Evolutionary conservation across 2,888 invertebrate species (phyloP).

Genomic region (Folsomia manolachei): DNA sequence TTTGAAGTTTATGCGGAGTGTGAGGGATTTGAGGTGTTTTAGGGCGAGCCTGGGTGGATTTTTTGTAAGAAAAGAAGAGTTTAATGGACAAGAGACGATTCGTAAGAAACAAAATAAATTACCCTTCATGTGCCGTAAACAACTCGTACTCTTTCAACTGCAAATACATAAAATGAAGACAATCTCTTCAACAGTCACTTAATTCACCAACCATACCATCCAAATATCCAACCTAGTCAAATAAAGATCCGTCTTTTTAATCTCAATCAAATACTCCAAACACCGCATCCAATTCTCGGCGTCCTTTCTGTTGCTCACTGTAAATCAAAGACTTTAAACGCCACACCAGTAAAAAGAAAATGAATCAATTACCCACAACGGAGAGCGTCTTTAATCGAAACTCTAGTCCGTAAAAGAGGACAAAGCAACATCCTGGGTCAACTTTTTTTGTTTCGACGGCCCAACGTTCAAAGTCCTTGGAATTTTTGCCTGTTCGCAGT

Average conservation of each 20-base stretch:
- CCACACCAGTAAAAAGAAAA: background rate
- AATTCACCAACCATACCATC: no score
- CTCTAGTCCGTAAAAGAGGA: slow-evolving; percentile 34
- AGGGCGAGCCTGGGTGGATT: slow-evolving; percentile 24
- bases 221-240: slow-evolving; percentile 31
- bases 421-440: slow-evolving; percentile 31
- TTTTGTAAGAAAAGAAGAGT: no score
- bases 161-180: no score
- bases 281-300: slow-evolving; percentile 36
- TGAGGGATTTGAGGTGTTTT: slow-evolving; percentile 38
- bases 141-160: slow-evolving; percentile 32
- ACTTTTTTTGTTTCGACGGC: slow-evolving; percentile 34
- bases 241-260: slow-evolving; percentile 29
- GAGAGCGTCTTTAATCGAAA: slow-evolving; percentile 37
- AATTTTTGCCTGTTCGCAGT: slow-evolving; percentile 32
- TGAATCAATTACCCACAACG: slow-evolving; percentile 27
- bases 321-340: background rate
- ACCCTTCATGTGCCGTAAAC: background rate
- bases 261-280: slow-evolving; percentile 31
- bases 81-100: no score
- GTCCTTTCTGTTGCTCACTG: slow-evolving; percentile 27
- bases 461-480: slow-evolving; percentile 35
- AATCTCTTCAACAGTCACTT: no score
- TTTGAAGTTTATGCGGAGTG: slow-evolving; percentile 31
- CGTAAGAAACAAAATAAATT: no score